Base-by-base conservation (phyloP, 2,113 vertebrate genomes). In the Syngnathus typhle region DNA sequence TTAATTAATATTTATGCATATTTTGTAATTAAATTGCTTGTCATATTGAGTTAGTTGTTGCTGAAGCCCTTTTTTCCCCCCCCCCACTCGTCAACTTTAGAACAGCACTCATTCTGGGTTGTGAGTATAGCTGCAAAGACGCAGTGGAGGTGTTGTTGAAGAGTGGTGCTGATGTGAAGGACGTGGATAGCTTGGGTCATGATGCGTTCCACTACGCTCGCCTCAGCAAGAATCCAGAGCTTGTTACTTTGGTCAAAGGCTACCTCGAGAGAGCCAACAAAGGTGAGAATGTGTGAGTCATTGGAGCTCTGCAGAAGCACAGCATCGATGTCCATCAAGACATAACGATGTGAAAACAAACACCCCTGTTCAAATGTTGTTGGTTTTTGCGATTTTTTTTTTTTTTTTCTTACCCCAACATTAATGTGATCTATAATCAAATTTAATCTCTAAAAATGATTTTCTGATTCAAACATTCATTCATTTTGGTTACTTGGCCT, bases 31-130 rank as follows among this genome's bases (percentile, higher is more conserved):
- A 27, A 43, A 43, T 43, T 55, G n/a, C 51, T 54, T 54, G 51
- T 21, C 12, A 6, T 8, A 10, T 54, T 54, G 23, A 19, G 47
- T 18, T 49, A 19, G 12, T 46, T 18, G 7, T 32, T 32, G 13
- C 44, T 46, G 7, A 7, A 52, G 16, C 18, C 15, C 3, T 21
- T 67, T 11, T 43, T 38, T 36, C n/a, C n/a, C n/a, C n/a, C n/a
- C n/a, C n/a, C n/a, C 49, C 9, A 8, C 10, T 36, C 32, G 3
- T 27, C 47, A 21, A 54, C 13, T 9, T 6, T 84, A 99, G 97
- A 89, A 99, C 95, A 0, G 91, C 95, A 15, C 79, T 99, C 19
- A 98, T 99, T 89, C 64, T 98, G 16, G 97, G 96, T 52, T 99
- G 96, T 7, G 96, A 98, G 72, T 95, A 92, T 0, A 91, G 93